Base-by-base conservation (phyloP, 35 echinoderm and acorn worm genomes). In the Eucidaris tribuloides region DNA sequence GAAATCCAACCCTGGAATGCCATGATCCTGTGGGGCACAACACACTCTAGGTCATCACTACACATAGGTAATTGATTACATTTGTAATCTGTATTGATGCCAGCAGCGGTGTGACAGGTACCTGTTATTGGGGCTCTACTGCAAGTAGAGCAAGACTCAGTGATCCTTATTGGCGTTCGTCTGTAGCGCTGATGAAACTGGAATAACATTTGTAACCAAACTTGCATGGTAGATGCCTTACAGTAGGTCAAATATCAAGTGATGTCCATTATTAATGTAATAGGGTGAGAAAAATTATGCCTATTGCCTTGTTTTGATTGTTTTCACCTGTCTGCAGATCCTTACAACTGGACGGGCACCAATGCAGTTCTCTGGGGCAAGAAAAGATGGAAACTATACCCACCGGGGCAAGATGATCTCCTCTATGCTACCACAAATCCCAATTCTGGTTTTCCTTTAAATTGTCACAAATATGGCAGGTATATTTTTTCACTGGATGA, bases 291-390 rank as follows among this genome's bases (percentile, higher is more conserved):
- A n/a, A n/a, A n/a, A n/a, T n/a, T n/a, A n/a, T n/a, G n/a, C n/a
- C n/a, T n/a, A n/a, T 54, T 54, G 9, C 9, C n/a, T 54, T 54
- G 9, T 9, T 54, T 54, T n/a, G n/a, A 13, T n/a, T 13, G 9
- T 13, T 54, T 54, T 54, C n/a, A n/a, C 9, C n/a, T 13, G 9
- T 13, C 9, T 32, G 31, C 25, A 92, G 90, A 92, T 77, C 90
- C 90, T 13, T 92, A 92, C 40, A 92, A 92, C 42, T 92, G 90
- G 90, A 92, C 90, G 27, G 90, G 90, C 6, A 86, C 90, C 20
- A 92, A 92, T 77, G 90, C 90, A 39, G 90, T 92, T 4, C 58
- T 92, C 11, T 71, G 44, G 42, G 90, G 90, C 1, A 57, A 87
- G 18, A 92, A 92, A 20, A 74, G 78, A 86, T 92, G 90, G 90